These are phyloP conservation scores for Buceros bicornis DNA, from an alignment of 2,797 vertebrate species.

Conservation along the genomic window DNA sequence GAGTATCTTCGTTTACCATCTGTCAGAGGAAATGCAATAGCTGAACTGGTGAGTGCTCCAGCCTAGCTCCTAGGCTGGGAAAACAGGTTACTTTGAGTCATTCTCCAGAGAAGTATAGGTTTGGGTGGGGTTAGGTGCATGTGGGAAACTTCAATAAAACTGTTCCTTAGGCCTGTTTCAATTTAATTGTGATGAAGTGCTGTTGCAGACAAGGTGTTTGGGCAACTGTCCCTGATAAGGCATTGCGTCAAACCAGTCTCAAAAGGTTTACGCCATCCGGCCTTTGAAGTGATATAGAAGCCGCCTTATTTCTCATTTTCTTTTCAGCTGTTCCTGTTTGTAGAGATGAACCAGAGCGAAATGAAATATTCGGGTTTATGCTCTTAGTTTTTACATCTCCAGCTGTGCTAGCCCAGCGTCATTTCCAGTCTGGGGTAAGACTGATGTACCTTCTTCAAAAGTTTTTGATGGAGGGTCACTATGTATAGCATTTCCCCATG, in stretches of 20 bases:
- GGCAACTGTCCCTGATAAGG: accelerated
- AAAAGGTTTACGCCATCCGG: accelerated
- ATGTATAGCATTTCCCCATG: accelerated
- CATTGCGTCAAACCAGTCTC: neutral
- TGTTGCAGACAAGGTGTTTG: neutral
- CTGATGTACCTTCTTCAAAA: neutral
- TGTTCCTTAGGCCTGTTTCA: neutral
- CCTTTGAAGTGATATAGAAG: neutral
- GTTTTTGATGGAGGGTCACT: neutral
- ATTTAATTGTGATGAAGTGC: neutral
- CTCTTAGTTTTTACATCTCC: neutral
- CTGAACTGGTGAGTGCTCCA: neutral
- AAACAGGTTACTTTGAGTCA: neutral
- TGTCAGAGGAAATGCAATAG: neutral
- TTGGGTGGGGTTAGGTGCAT: neutral
- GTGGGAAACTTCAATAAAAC: neutral
- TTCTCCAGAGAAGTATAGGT: neutral
- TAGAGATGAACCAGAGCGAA: neutral
- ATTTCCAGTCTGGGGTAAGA: neutral
- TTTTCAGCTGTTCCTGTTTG: neutral
- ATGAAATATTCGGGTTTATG: neutral
- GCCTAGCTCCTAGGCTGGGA: neutral
- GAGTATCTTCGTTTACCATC: neutral
- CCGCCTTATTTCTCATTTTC: neutral
- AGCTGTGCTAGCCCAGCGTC: neutral